These are phyloP conservation scores for Microtus ochrogaster DNA, from an alignment of 2,113 vertebrate species.

Conservation along the genomic window DNA sequence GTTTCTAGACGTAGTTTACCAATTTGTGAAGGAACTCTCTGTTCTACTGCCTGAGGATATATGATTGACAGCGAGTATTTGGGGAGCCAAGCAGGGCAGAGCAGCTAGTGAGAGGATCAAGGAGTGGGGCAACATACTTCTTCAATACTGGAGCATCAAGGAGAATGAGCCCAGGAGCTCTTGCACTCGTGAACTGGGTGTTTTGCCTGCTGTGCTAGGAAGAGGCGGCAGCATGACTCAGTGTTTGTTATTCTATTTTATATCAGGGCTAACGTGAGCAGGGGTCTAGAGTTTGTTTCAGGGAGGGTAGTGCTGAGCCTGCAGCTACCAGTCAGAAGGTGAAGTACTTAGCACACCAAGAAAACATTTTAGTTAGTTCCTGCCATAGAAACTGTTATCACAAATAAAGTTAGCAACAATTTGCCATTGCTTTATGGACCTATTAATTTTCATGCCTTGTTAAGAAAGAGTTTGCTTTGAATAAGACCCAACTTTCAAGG, in stretches of 20 bases:
- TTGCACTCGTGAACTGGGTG: background rate
- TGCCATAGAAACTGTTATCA: background rate
- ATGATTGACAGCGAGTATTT: background rate
- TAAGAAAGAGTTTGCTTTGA: background rate
- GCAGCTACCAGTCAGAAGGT: background rate
- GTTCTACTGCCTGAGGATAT: background rate
- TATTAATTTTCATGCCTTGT: background rate
- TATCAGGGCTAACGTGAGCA: background rate
- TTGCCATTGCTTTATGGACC: background rate
- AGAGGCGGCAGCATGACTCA: background rate
- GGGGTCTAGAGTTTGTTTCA: background rate
- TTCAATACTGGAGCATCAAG: background rate
- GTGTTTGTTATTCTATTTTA: background rate
- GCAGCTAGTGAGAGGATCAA: background rate
- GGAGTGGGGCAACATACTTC: background rate
- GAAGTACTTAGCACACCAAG: background rate
- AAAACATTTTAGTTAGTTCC: background rate
- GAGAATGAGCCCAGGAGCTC: background rate
- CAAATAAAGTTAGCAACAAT: background rate
- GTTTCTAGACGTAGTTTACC: background rate
- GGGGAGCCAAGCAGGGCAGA: background rate
- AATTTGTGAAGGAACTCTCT: background rate
- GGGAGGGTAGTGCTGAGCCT: background rate
- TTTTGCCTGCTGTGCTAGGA: background rate
- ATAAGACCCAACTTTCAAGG: background rate